Evolutionary conservation across 2,888 invertebrate species (phyloP).

Genomic region (Yponomeuta evonymella): DNA sequence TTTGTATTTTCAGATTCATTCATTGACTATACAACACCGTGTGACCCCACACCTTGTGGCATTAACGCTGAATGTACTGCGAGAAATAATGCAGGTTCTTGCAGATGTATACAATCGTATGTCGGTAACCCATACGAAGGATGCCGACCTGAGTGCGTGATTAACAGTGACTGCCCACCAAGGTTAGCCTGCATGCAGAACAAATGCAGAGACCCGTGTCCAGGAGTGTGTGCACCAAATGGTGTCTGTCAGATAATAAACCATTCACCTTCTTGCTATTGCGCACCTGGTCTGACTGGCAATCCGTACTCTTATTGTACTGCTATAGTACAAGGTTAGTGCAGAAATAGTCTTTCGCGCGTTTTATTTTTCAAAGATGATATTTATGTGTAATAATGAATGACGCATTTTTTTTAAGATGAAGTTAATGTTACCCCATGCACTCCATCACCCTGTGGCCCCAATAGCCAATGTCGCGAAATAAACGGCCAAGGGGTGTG

Average conservation of each 20-base stretch:
- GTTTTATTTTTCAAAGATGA: not conserved
- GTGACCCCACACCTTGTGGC: constrained; percentile 83
- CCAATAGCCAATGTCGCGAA: constrained; percentile 84
- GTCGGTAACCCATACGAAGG: constrained; percentile 73
- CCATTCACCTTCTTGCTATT: constrained; percentile 84
- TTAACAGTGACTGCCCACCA: constrained; percentile 86
- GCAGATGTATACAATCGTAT: constrained; percentile 80
- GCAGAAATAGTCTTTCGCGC: not conserved
- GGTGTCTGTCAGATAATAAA: constrained; percentile 85
- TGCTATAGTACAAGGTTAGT: constrained; percentile 56
- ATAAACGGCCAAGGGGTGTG: constrained; percentile 82
- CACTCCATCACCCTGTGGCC: constrained; percentile 86
- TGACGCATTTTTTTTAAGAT: constrained; percentile 5
- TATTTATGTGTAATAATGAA: not conserved
- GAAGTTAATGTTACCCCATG: constrained; percentile 56
- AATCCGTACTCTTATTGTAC: constrained; percentile 82
- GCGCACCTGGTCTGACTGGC: constrained; percentile 80
- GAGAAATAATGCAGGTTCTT: constrained; percentile 81
- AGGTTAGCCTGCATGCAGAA: constrained; percentile 84
- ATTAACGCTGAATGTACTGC: constrained; percentile 78
- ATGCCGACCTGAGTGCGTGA: constrained; percentile 87
- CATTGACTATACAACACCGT: constrained; percentile 73
- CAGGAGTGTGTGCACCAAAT: constrained; percentile 83
- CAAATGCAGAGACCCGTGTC: constrained; percentile 88
- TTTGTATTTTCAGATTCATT: constrained; percentile 43